These are phyloP conservation scores for Hypotaenidia philippensis DNA, from an alignment of 2,797 vertebrate genomes.

Conservation along the genomic window DNA sequence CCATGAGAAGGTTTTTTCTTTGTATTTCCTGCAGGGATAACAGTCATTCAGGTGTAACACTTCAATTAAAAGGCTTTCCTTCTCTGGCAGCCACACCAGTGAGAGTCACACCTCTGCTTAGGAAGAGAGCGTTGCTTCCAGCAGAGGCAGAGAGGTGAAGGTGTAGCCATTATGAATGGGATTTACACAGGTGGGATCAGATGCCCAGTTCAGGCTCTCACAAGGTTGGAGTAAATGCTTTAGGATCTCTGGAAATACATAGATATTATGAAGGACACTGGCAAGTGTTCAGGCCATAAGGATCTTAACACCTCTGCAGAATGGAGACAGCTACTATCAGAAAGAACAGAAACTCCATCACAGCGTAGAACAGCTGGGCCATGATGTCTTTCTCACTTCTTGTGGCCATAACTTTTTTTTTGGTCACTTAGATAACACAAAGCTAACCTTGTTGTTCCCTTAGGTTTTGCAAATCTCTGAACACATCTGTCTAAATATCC, in stretches of 20 bases:
- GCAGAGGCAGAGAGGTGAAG: not conserved
- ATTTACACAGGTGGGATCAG: not conserved
- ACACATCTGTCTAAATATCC: conserved; percentile 70
- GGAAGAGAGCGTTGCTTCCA: not conserved
- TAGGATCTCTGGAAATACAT: not conserved
- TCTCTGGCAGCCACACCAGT: not conserved
- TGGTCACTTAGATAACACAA: not conserved
- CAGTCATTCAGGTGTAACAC: conserved; percentile 25
- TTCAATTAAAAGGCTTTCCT: conserved; percentile 49
- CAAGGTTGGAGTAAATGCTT: not conserved
- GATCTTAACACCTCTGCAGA: not conserved
- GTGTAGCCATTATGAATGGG: not conserved
- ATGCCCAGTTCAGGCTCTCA: not conserved
- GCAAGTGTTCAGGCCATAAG: not conserved
- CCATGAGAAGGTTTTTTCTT: not conserved
- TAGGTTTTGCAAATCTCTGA: conserved; percentile 40
- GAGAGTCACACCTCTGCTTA: not conserved
- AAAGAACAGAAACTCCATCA: not conserved
- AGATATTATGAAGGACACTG: not conserved
- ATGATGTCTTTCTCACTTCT: not conserved
- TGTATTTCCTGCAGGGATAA: conserved; percentile 11
- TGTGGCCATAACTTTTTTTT: not conserved
- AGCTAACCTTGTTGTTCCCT: conserved; percentile 19
- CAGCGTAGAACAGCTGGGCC: not conserved
- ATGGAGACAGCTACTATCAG: not conserved